These are phyloP conservation scores for Falco punctatus DNA, from an alignment of 2,113 vertebrate genomes.

Conservation along the genomic window DNA sequence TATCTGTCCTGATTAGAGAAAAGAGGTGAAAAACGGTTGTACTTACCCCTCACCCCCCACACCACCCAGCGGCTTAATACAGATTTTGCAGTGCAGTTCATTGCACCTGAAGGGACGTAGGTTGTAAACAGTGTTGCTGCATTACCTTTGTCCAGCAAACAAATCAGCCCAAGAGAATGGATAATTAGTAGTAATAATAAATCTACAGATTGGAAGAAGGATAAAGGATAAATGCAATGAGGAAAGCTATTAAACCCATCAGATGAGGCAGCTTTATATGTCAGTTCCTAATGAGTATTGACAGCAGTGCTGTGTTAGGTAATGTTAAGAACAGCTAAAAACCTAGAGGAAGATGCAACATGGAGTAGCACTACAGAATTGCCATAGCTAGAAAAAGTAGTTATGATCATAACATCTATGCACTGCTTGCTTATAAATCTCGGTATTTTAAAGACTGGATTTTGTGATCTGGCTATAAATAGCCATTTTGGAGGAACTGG, in stretches of 20 bases:
- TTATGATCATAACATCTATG: background rate
- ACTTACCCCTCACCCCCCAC: no score
- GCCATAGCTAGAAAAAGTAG: background rate
- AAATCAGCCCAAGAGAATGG: background rate
- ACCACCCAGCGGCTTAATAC: background rate
- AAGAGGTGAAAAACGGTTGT: background rate
- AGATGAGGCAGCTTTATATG: slow-evolving; percentile 25
- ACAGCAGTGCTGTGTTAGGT: background rate
- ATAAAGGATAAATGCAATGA: slow-evolving; percentile 13
- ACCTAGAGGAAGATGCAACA: background rate
- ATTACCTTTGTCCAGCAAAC: slow-evolving; percentile 14
- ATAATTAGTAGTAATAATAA: slow-evolving; percentile 48
- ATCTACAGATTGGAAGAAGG: slow-evolving; percentile 15
- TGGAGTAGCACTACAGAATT: background rate
- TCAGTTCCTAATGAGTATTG: slow-evolving; percentile 26
- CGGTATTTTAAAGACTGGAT: background rate
- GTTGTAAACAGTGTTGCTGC: slow-evolving; percentile 1
- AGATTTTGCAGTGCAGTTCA: background rate
- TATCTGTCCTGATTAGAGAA: background rate
- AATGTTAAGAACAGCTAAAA: background rate
- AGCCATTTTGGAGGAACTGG: background rate
- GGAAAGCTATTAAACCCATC: slow-evolving; percentile 38
- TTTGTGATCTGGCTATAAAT: background rate
- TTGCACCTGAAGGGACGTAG: background rate
- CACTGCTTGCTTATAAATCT: background rate